Evolutionary conservation across 2,888 invertebrate genomes (phyloP), one percentile per base, ranked within the genome.

Genomic region (Galerucella pusilla): DNA sequence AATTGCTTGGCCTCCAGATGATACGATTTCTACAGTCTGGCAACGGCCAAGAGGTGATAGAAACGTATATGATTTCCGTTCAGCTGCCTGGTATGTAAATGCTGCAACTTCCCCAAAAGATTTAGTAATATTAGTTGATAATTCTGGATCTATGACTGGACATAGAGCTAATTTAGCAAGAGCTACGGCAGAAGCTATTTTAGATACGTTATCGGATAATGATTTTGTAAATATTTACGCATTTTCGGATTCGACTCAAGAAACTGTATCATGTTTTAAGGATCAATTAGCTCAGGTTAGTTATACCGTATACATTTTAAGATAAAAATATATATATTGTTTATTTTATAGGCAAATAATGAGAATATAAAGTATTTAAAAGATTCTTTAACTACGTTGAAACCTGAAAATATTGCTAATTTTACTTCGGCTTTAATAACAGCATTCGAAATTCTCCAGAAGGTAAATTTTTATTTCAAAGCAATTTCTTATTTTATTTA

Each of bases 41-140:
- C 92, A 93, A 68, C 92, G 93, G 80, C 93, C 95, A 68, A 90
- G 93, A 83, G 96, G 94, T 85, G 94, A 92, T 80, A 92, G 94
- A 73, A 92, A 93, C 79, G 93, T 98, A 84, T 97, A 97, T 89
- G 99, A 99, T 89, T 98, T 97, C 86, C 92, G 98, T 52, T 93
- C 96, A 12, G 93, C 97, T 63, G 93, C 95, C 83, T 98, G 98
- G 98, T 99, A 98, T 88, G 95, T 99, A 12, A 96, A 97, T 82
- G 98, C 98, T 0, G 98, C 98, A 14, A 97, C 97, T 7, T 97
- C 97, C 76, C 97, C 99, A 0, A 99, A 99, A 88, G 99, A 99
- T 88, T 91, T 99, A 84, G 93, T 98, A 78, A 97, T 99, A 80
- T 90, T 99, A 70, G 88, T 99, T 72, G 99, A 99, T 86, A 92